Evolutionary conservation across 2,888 invertebrate species (phyloP).

Genomic region (Osedax frankpressi): DNA sequence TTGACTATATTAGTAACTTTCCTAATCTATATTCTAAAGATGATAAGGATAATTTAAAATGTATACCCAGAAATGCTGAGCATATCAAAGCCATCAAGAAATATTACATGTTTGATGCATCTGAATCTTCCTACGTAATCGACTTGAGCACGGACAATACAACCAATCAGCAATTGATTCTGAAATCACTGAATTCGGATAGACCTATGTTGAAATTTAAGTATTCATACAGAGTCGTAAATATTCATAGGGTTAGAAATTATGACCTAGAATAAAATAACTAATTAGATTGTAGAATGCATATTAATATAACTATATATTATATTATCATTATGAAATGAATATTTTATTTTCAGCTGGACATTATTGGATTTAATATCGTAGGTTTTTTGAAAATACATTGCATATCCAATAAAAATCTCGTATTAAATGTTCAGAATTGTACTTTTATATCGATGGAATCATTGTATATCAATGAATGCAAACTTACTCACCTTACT

Average conservation of each 20-base stretch:
- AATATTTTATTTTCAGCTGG: neutral
- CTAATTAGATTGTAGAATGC: no score
- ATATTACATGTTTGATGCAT: neutral
- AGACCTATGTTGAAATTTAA: neutral
- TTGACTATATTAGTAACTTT: no score
- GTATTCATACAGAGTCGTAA: no score
- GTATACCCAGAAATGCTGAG: neutral
- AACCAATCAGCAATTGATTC: neutral
- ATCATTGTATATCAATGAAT: neutral
- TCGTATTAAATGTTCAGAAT: neutral
- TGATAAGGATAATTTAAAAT: no score
- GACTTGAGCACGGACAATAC: neutral
- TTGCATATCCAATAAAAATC: neutral
- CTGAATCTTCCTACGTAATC: neutral
- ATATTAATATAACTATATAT: no score
- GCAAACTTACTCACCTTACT: neutral
- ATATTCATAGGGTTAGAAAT: no score
- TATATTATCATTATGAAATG: no score
- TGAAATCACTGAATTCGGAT: neutral
- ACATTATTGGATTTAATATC: neutral
- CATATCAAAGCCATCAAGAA: neutral
- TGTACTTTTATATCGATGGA: neutral
- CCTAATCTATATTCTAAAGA: no score
- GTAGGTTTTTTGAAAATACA: neutral
- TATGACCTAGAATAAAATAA: no score